Evolutionary conservation across 2,797 vertebrate genomes (phyloP).

Genomic region (Antrozous pallidus): DNA sequence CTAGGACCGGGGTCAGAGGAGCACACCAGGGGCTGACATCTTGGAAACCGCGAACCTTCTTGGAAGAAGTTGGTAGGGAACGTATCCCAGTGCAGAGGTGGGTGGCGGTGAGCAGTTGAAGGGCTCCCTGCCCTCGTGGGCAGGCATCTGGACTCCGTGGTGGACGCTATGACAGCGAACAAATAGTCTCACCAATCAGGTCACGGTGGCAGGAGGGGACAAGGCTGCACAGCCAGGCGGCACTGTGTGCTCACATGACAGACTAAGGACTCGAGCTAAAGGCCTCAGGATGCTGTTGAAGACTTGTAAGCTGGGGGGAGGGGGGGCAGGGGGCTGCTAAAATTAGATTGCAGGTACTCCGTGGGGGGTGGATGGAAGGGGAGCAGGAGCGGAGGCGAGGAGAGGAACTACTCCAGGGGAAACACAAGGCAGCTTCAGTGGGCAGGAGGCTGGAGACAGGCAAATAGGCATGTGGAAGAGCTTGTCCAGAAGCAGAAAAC

Average conservation of each 20-base stretch:
- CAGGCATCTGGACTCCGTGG: not conserved
- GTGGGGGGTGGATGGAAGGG: not conserved
- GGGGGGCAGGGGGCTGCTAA: fast-evolving
- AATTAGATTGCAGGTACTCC: not conserved
- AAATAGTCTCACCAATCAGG: not conserved
- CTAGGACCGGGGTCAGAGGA: not conserved
- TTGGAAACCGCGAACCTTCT: not conserved
- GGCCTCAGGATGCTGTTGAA: not conserved
- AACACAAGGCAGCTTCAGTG: not conserved
- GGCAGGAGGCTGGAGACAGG: fast-evolving
- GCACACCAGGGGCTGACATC: not conserved
- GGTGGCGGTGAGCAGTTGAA: not conserved
- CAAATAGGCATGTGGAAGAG: too few species aligned
- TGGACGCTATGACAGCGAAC: not conserved
- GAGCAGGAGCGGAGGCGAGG: not conserved
- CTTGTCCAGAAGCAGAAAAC: too few species aligned
- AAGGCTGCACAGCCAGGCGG: not conserved
- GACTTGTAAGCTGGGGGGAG: not conserved
- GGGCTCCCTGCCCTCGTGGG: not conserved
- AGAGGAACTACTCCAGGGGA: not conserved
- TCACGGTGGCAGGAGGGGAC: not conserved
- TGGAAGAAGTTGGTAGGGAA: not conserved
- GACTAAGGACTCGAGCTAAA: not conserved
- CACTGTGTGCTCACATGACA: fast-evolving
- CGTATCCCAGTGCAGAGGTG: not conserved